Conservation (phyloP, 2,113 vertebrate species). For the Sylvietta virens region DNA sequence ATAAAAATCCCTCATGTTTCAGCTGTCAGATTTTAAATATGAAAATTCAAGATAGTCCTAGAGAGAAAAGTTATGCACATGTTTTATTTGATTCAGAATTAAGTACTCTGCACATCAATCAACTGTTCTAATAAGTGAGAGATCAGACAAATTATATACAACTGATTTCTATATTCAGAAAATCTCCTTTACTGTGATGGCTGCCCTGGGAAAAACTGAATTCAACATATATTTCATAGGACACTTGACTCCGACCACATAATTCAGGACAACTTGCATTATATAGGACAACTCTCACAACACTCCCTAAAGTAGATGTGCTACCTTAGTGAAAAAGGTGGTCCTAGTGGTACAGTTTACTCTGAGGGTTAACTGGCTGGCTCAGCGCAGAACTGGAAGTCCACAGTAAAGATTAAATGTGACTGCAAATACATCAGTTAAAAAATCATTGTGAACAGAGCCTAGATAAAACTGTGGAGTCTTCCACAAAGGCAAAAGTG, state of each 20-base stretch:
- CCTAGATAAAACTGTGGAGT: neutral
- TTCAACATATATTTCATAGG: neutral
- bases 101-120: conserved; percentile 9
- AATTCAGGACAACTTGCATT: neutral
- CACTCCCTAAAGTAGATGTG: neutral
- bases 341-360: neutral
- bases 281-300: neutral
- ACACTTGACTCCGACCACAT: neutral
- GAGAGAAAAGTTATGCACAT: conserved; percentile 5
- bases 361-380: neutral
- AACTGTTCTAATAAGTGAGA: conserved; percentile 8
- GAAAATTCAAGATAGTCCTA: neutral
- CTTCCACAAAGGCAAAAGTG: conserved; percentile 25
- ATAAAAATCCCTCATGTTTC: neutral
- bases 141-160: neutral
- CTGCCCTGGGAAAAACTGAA: neutral
- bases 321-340: neutral
- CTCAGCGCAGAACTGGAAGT: neutral
- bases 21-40: conserved; percentile 31
- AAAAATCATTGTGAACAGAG: conserved; percentile 7
- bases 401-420: neutral
- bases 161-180: neutral
- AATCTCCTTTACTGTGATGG: neutral
- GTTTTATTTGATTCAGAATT: neutral
- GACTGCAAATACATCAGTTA: neutral